phyloP scores from a whole-genome alignment of 1,140 invertebrate genomes.

The Pogonus chalceus region DNA sequence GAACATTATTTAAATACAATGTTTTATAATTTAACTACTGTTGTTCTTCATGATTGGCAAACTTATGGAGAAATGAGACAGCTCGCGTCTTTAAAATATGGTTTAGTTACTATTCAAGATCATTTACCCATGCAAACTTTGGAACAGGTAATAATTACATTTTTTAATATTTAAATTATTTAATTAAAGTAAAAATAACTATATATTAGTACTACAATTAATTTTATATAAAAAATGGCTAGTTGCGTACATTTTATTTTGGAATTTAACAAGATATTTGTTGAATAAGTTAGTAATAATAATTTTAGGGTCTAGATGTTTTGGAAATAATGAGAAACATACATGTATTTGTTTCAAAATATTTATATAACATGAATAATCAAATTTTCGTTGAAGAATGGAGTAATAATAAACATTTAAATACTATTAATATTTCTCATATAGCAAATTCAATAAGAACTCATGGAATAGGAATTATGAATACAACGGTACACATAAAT shows the following conservation, averaged over 20 bases:
- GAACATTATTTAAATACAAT: conserved; percentile 90
- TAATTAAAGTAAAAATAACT: no score
- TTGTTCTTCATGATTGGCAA: conserved; percentile 95
- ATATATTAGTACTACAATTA: no score
- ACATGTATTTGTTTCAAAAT: conserved; percentile 87
- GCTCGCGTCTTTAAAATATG: conserved; percentile 79
- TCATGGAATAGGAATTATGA: conserved; percentile 95
- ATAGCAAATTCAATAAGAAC: conserved; percentile 96
- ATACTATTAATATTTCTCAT: conserved; percentile 92
- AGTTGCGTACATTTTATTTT: no score
- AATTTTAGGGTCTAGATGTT: conserved; percentile 85
- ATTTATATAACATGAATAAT: conserved; percentile 93
- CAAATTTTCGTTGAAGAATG: conserved; percentile 92
- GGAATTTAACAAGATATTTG: no score
- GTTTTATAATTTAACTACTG: conserved; percentile 96
- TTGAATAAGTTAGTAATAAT: conserved; percentile 13
- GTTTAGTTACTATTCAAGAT: conserved; percentile 73
- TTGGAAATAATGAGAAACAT: conserved; percentile 97
- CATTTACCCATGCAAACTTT: conserved; percentile 92
- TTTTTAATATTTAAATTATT: no score
- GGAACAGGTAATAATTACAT: conserved; percentile 79
- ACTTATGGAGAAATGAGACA: conserved; percentile 94
- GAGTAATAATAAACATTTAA: conserved; percentile 89
- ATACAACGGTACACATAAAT: conserved; percentile 63
- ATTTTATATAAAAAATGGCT: no score